These are phyloP conservation scores for Caloenas nicobarica DNA, from an alignment of 2,113 vertebrate species.

Conservation along the genomic window DNA sequence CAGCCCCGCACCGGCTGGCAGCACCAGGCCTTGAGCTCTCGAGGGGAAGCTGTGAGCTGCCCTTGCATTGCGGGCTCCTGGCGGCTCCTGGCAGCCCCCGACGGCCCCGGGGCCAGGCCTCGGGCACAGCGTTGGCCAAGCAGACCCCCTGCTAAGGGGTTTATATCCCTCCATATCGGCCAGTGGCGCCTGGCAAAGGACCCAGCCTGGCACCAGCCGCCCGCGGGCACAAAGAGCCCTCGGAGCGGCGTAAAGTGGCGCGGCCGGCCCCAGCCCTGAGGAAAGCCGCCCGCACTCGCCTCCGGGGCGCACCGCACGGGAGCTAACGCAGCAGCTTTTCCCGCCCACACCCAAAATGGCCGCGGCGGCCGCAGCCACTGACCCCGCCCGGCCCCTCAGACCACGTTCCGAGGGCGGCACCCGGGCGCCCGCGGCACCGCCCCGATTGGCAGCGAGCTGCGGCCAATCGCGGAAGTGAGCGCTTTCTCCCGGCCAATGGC, in stretches of 20 bases:
- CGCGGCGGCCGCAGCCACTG: neutral
- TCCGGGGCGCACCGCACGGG: rapidly evolving
- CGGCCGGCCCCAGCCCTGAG: rapidly evolving
- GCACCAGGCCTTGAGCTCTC: rapidly evolving
- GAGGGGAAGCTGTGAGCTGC: rapidly evolving
- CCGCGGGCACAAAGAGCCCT: neutral
- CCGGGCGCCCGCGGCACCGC: neutral
- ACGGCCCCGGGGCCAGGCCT: neutral
- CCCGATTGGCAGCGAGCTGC: neutral
- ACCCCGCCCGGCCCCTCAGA: neutral
- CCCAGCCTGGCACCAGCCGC: neutral
- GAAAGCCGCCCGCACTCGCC: rapidly evolving
- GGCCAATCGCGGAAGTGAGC: slow-evolving; percentile 9
- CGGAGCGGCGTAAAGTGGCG: rapidly evolving
- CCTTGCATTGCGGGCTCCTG: rapidly evolving
- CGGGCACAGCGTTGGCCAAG: rapidly evolving
- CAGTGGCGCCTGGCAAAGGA: rapidly evolving
- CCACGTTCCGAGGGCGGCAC: neutral
- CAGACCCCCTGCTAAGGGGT: rapidly evolving
- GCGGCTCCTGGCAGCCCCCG: neutral
- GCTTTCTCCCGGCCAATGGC: slow-evolving; percentile 15
- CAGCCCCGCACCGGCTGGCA: rapidly evolving
- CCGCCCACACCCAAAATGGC: slow-evolving; percentile 16
- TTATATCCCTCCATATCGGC: neutral
- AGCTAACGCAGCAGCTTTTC: rapidly evolving